Conservation (phyloP, 2,113 vertebrate species). For the Clarias magur region DNA sequence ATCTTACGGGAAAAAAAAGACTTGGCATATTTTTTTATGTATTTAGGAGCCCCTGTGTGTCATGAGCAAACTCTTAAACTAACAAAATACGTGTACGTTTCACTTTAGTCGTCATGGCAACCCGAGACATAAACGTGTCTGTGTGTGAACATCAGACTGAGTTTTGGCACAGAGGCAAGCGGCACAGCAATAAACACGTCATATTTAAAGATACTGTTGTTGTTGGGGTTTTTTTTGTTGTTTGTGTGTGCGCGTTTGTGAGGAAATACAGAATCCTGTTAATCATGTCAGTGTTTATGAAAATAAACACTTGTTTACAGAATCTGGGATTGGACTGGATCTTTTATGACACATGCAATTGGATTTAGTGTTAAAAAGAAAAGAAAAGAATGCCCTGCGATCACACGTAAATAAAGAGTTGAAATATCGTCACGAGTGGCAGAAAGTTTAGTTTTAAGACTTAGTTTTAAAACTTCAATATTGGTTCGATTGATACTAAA, state of each 20-base stretch:
- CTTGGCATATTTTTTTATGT: neutral
- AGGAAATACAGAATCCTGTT: neutral
- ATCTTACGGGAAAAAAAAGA: neutral
- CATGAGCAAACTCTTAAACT: too few species aligned
- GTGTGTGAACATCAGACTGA: neutral
- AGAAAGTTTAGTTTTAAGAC: neutral
- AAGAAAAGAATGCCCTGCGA: too few species aligned
- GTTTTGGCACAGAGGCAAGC: neutral
- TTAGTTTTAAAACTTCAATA: neutral
- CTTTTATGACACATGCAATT: neutral
- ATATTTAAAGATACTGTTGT: neutral
- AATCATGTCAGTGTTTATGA: neutral
- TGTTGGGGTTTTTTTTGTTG: neutral
- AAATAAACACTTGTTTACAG: constrained; percentile 13
- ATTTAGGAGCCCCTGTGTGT: neutral
- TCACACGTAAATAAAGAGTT: neutral
- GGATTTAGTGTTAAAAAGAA: neutral
- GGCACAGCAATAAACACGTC: neutral
- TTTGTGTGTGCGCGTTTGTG: too few species aligned
- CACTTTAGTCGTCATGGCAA: neutral
- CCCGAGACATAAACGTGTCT: neutral
- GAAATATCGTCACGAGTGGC: neutral
- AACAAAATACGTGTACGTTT: neutral
- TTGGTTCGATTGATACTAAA: neutral
- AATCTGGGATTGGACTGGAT: neutral